Percentiles rank a stretch among this genome's conserved stretches.
These are phyloP conservation scores for Tenthredo notha DNA, from an alignment of 2,888 invertebrate species.

Conservation along the genomic window DNA sequence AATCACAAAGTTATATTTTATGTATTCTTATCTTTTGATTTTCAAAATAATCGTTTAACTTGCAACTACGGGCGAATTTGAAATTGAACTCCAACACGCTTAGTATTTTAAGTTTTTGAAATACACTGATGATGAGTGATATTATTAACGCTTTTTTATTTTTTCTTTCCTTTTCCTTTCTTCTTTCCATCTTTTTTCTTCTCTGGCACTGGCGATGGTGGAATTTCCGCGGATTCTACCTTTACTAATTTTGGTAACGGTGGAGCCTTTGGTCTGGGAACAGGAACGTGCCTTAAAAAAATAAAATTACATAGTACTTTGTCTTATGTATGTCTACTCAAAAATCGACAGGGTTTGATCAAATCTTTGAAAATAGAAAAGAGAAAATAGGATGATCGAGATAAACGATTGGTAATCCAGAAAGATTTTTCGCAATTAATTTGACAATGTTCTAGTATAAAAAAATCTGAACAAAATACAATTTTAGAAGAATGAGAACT, in stretches of 20 bases:
- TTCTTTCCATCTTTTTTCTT: conserved; percentile 41
- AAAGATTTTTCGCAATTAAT: neutral
- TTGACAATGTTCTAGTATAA: neutral
- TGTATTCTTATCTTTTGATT: neutral
- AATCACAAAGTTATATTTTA: neutral
- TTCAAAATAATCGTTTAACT: neutral
- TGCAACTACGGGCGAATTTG: neutral
- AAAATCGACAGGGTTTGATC: neutral
- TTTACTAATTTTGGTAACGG: conserved; percentile 53
- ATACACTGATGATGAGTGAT: no score
- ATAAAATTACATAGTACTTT: neutral
- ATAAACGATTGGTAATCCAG: neutral
- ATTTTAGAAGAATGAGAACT: neutral
- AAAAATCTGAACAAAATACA: neutral
- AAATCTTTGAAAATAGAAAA: neutral
- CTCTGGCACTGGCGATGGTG: conserved; percentile 1
- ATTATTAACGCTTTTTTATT: neutral
- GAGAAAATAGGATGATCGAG: neutral
- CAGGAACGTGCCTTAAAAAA: conserved; percentile 56
- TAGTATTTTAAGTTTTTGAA: no score
- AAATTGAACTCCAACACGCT: no score
- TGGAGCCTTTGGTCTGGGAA: conserved; percentile 59
- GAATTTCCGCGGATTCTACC: neutral
- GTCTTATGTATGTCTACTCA: neutral
- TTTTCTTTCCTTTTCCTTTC: conserved; percentile 50